Base-by-base conservation (phyloP, 1,140 invertebrate species). In the Bombus balteatus region DNA sequence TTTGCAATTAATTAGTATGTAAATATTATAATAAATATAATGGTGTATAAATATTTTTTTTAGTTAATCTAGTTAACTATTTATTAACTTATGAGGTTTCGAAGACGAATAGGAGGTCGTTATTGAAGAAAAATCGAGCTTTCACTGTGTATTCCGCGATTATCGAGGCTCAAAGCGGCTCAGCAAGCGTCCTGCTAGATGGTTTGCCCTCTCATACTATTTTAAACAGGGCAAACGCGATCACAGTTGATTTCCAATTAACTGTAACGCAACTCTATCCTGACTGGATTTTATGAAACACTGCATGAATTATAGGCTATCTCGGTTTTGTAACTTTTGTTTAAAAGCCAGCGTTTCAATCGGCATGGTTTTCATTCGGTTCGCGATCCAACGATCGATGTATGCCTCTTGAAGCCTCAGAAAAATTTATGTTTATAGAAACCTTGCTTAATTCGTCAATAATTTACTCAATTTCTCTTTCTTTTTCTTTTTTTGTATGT, bases 301-400 rank as follows among this genome's bases (percentile, higher is more conserved):
- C n/a, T 39, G 28, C 28, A 3, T 12, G 18, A 22, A 41, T 18
- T 1, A 18, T 41, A 43, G 47, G 22, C 70, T 12, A 3, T 13
- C 34, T n/a, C 32, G 9, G 53, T 13, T 62, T 73, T 15, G 80
- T 22, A 32, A 37, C 12, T 59, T 37, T 71, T 66, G 25, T 71
- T 81, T 81, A 53, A 81, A 71, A 39, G 65, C 43, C 18, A 18
- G 18, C 77, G 39, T 53, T 70, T 71, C 28, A 41, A n/a, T 39
- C 41, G 32, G 0, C 57, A 25, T 43, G 65, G 82, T 62, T 82
- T 83, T 85, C 80, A 87, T 83, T 85, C 68, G 81, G 87, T 87
- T 80, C 74, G 32, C 66, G 39, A 83, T 81, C 65, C 71, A 59
- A 87, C 28, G 74, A 73, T 68, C 84, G 72, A 47, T 34, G 28